phyloP scores from a whole-genome alignment of 1,140 invertebrate species.

The Drosophila santomea region DNA sequence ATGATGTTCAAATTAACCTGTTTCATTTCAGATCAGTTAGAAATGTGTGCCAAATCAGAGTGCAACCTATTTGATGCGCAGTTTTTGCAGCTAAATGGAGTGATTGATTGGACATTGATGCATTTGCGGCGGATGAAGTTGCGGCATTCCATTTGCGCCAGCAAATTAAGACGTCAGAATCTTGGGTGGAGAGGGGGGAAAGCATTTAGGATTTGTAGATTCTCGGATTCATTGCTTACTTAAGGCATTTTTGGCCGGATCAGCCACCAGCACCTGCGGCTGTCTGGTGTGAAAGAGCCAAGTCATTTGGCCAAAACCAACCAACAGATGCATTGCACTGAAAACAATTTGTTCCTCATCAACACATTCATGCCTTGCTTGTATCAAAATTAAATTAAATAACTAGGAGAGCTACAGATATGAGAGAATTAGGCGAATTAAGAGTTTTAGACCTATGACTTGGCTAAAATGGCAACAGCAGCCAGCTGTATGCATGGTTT shows the following conservation, averaged over 20 bases:
- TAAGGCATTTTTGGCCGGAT: conserved; percentile 55
- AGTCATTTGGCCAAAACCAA: conserved; percentile 63
- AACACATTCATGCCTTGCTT: no score
- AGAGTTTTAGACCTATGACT: no score
- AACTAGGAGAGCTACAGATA: no score
- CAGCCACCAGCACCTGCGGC: conserved; percentile 47
- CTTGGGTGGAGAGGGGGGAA: not conserved
- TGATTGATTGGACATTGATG: conserved; percentile 44
- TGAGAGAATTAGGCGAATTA: not conserved
- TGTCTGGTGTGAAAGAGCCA: conserved; percentile 50
- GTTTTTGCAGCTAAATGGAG: not conserved
- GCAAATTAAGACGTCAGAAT: conserved; percentile 42
- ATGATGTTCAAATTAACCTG: no score
- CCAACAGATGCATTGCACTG: conserved; percentile 25
- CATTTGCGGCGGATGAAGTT: conserved; percentile 23
- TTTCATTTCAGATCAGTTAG: no score
- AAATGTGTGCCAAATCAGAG: no score
- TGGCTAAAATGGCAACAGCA: no score
- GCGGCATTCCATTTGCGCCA: conserved; percentile 22
- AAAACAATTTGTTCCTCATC: no score
- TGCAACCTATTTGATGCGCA: not conserved
- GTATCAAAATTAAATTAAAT: no score
- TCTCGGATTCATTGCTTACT: conserved; percentile 63
- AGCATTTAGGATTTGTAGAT: conserved; percentile 7
- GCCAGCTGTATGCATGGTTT: no score